Conservation (phyloP, 2,888 invertebrate species). For the Criorhina ranunculi region DNA sequence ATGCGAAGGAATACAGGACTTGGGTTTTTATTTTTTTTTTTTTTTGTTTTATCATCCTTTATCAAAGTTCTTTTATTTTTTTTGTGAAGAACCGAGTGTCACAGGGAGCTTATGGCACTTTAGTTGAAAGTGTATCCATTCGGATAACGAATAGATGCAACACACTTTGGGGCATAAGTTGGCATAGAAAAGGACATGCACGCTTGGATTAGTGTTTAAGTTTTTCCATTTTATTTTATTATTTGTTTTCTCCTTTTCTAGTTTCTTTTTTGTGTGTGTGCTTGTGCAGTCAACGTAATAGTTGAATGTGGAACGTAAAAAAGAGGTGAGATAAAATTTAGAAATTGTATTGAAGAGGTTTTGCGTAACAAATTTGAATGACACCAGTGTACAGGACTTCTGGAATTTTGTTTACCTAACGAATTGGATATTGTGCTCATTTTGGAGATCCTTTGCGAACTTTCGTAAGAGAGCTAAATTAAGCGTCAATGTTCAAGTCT, state of each 20-base stretch:
- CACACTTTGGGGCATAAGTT: slow-evolving; percentile 39
- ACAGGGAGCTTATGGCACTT: slow-evolving; percentile 40
- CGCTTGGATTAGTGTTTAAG: slow-evolving; percentile 35
- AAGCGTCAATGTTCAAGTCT: too few relatives aligned
- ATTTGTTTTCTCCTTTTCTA: not conserved
- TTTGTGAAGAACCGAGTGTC: slow-evolving; percentile 15
- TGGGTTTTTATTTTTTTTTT: not conserved
- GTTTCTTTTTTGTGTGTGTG: not conserved
- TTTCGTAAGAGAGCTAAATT: too few relatives aligned
- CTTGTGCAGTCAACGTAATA: slow-evolving; percentile 30
- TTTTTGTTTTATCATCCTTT: slow-evolving; percentile 17
- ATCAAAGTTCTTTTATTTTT: slow-evolving; percentile 1
- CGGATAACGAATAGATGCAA: slow-evolving; percentile 59
- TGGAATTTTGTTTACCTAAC: slow-evolving; percentile 47
- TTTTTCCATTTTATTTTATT: not conserved
- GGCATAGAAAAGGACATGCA: slow-evolving; percentile 55
- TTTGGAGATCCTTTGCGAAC: not conserved
- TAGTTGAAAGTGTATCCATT: slow-evolving; percentile 47
- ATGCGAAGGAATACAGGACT: slow-evolving; percentile 6
- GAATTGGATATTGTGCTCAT: slow-evolving; percentile 31
- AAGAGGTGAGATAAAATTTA: slow-evolving; percentile 29
- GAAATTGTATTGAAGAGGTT: slow-evolving; percentile 33
- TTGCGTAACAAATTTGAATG: slow-evolving; percentile 45
- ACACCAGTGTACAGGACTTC: slow-evolving; percentile 14
- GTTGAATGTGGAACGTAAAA: slow-evolving; percentile 23